Base-by-base conservation (phyloP, 2,888 invertebrate species). In the Chrysolina americana region DNA sequence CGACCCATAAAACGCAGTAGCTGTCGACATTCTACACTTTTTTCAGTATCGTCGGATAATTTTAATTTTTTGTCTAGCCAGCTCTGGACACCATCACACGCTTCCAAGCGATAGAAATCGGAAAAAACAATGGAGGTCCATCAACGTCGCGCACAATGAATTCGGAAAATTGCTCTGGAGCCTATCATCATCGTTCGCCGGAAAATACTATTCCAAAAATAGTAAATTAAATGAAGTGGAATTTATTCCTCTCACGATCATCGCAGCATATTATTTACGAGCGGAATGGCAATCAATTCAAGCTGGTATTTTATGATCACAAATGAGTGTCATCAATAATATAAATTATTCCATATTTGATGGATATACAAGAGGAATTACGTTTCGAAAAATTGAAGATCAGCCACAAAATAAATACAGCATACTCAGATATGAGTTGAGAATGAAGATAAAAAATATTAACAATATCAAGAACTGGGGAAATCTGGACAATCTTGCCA, bases 41-140 rank as follows among this genome's bases (percentile, higher is more conserved):
- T 47, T 36, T 19, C 63, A 41, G 50, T 36, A 66, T 50, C 23
- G 50, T 50, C 66, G 17, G 66, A 66, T 66, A 9, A 66, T 66
- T 66, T 66, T 48, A 66, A 66, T 66, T 66, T 65, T 48, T 66
- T 66, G 66, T 66, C 66, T 50, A 15, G 11, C 66, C 19, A 50
- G 28, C 21, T 28, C 21, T 23, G 47, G 21, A 21, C 48, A 47
- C 44, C 23, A 65, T 65, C 65, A 47, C 65, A 23, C 65, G 17
- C 23, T 41, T 63, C 36, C 41, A 41, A 64, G 44, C 41, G 65
- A 23, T 19, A 66, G 48, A 6, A 36, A 66, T 66, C 66, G 66
- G 13, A 50, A 66, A 65, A 50, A 48, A 47, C 66, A 66, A 47
- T 66, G 66, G 11, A 66, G 50, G 10, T 50, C 36, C 3, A 50